phyloP scores from a whole-genome alignment of 1,140 invertebrate species.

The Macrobrachium rosenbergii region DNA sequence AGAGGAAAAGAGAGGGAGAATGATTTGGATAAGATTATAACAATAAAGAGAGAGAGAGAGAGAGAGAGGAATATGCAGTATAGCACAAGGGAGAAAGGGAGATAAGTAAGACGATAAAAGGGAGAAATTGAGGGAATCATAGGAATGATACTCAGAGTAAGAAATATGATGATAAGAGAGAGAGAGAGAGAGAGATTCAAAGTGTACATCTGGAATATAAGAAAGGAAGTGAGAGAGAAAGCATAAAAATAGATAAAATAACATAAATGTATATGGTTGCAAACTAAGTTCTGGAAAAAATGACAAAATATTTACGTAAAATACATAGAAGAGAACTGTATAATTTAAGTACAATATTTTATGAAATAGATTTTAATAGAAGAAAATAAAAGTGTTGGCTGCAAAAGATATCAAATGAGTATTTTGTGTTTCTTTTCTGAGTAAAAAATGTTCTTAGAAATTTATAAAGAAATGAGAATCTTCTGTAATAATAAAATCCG shows the following conservation, averaged over 20 bases:
- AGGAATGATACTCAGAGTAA: background rate
- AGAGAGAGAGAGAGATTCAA: conserved; percentile 2
- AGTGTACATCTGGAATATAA: background rate
- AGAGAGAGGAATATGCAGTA: background rate
- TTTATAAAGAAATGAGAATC: no score
- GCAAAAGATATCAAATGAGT: no score
- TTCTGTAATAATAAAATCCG: no score
- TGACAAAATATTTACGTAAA: background rate
- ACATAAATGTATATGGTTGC: no score
- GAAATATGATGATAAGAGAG: background rate
- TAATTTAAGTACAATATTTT: no score
- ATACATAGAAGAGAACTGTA: no score
- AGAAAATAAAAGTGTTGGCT: no score
- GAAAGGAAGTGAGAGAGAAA: conserved; percentile 26
- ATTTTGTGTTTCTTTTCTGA: no score
- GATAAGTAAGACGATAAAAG: background rate
- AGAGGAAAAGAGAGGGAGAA: background rate
- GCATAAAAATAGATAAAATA: background rate
- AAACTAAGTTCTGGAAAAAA: no score
- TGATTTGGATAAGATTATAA: background rate
- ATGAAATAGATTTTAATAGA: no score
- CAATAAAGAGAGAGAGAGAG: background rate
- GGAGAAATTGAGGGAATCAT: background rate
- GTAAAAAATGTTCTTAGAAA: no score
- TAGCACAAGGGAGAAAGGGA: background rate